Conservation (phyloP, 2,888 invertebrate genomes). For the Aleiodes leptofemur region DNA sequence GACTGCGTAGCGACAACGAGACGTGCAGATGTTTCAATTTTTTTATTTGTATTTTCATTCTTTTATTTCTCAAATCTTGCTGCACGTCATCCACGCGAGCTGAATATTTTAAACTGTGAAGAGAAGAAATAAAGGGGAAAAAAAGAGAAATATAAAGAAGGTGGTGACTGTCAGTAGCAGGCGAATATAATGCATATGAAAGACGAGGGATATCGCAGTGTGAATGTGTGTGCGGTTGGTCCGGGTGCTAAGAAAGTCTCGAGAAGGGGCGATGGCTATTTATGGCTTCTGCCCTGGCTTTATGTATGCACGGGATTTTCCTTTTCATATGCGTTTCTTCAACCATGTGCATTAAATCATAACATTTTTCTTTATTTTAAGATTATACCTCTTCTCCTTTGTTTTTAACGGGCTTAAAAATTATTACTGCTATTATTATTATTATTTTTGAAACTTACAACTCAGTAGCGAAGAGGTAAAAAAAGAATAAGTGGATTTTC, state of each 20-base stretch:
- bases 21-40: constrained; percentile 1
- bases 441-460: too few relatives aligned
- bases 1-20: too few relatives aligned
- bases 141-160: constrained; percentile 5
- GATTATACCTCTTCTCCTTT: not conserved
- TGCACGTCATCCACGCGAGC: constrained; percentile 19
- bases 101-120: constrained; percentile 22
- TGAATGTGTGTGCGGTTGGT: constrained; percentile 13
- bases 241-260: constrained; percentile 25
- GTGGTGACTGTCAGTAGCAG: constrained; percentile 23
- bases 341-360: constrained; percentile 17
- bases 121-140: not conserved
- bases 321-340: constrained; percentile 16
- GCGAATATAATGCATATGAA: constrained; percentile 29
- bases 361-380: constrained; percentile 1
- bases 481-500: too few relatives aligned
- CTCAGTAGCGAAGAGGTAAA: too few relatives aligned
- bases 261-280: constrained; percentile 31
- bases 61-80: not conserved
- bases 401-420: not conserved
- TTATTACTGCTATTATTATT: too few relatives aligned
- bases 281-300: constrained; percentile 29
- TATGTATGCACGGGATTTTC: constrained; percentile 26
- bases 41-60: not conserved
- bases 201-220: not conserved